phyloP scores from a whole-genome alignment of 2,888 invertebrate genomes.

The Priocnemis perturbator region DNA sequence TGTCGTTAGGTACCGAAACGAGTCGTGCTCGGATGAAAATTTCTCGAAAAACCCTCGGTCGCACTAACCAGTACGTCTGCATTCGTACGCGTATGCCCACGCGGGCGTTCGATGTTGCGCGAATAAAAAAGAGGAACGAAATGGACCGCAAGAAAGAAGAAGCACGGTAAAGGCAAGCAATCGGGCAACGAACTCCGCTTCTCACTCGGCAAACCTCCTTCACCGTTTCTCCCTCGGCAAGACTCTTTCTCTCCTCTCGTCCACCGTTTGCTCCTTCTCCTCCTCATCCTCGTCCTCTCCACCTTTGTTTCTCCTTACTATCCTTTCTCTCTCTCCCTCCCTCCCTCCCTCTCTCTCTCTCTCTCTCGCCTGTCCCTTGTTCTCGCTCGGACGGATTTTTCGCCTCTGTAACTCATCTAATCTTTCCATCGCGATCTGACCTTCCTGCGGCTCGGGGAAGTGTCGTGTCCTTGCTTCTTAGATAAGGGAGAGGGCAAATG shows the following conservation, averaged over 20 bases:
- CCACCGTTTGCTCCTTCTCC: slow-evolving; percentile 28
- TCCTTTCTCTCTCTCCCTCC: slow-evolving; percentile 18
- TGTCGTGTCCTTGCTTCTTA: slow-evolving; percentile 36
- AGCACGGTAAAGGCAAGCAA: slow-evolving; percentile 54
- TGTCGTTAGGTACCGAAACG: background rate
- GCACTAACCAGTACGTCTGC: too few species aligned
- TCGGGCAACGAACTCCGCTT: slow-evolving; percentile 67
- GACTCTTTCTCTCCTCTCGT: slow-evolving; percentile 38
- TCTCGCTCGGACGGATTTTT: slow-evolving; percentile 2
- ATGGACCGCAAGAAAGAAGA: slow-evolving; percentile 44
- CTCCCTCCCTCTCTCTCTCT: too few species aligned
- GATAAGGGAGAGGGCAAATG: slow-evolving; percentile 23
- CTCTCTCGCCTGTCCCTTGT: slow-evolving; percentile 13
- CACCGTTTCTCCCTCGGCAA: slow-evolving; percentile 30
- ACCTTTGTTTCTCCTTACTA: slow-evolving; percentile 17
- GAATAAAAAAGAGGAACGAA: slow-evolving; percentile 49
- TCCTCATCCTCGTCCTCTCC: slow-evolving; percentile 43
- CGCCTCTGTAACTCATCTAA: slow-evolving; percentile 37
- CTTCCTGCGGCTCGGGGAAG: slow-evolving; percentile 33
- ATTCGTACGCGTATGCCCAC: slow-evolving; percentile 34
- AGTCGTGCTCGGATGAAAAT: too few species aligned
- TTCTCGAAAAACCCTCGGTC: too few species aligned
- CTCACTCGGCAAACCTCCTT: slow-evolving; percentile 18
- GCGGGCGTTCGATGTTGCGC: slow-evolving; percentile 49
- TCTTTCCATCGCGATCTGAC: slow-evolving; percentile 41